Conservation (phyloP, 2,113 vertebrate genomes). For the Pao palembangensis region DNA sequence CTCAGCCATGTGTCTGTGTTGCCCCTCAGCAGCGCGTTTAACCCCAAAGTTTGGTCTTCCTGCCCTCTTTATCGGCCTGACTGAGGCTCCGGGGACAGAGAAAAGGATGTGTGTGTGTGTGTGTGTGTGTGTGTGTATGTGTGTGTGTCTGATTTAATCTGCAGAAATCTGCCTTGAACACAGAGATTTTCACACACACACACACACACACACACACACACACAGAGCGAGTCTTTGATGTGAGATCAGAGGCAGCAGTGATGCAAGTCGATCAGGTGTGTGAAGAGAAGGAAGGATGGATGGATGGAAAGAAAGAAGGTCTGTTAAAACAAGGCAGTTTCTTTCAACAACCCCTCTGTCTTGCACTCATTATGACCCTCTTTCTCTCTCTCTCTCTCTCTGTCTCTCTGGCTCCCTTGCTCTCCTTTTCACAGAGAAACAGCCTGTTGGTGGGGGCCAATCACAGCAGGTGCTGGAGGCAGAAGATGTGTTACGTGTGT, state of each 20-base stretch:
- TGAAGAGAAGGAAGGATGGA: conserved; percentile 23
- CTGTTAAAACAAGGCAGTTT: conserved; percentile 32
- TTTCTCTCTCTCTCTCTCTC: conserved; percentile 1
- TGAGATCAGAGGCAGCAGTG: conserved; percentile 68
- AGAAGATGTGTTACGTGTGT: conserved; percentile 33
- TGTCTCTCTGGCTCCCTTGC: not conserved
- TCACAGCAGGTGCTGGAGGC: conserved; percentile 20
- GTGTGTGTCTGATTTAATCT: conserved; percentile 28
- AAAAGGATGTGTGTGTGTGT: conserved; percentile 14
- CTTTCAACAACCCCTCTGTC: conserved; percentile 47
- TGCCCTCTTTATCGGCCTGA: conserved; percentile 66
- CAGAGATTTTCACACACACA: conserved; percentile 4
- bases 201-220: conserved; percentile 21
- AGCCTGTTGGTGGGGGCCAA: conserved; percentile 14
- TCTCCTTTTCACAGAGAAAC: not conserved
- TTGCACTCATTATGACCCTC: conserved; percentile 44
- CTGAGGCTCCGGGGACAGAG: conserved; percentile 59
- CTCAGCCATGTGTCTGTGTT: conserved; percentile 35
- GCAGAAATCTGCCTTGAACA: conserved; percentile 34
- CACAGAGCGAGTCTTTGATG: conserved; percentile 60
- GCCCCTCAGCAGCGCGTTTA: conserved; percentile 64
- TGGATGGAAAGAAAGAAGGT: conserved; percentile 20
- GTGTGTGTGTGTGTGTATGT: conserved; percentile 7
- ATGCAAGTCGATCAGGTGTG: conserved; percentile 70
- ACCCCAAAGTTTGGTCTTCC: conserved; percentile 66